Percentiles rank a stretch among this genome's conserved stretches.
Conservation (phyloP, 2,113 vertebrate species). For the Boulengeromyrus knoepffleri region DNA sequence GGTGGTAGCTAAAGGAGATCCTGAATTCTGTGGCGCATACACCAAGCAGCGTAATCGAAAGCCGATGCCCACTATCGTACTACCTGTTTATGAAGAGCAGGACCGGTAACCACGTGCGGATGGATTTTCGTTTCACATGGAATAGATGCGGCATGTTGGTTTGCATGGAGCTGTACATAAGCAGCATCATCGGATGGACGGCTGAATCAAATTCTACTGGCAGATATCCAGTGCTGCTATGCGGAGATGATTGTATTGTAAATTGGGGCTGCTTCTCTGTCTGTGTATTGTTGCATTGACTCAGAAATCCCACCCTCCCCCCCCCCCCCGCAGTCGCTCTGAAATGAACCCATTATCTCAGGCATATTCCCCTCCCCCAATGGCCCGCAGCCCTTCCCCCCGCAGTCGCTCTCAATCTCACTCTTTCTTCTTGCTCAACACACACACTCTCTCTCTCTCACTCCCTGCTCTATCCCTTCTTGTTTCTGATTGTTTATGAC, state of each 20-base stretch:
- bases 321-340: not conserved
- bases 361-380: not conserved
- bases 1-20: not conserved
- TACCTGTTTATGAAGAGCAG: not conserved
- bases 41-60: not conserved
- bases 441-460: not conserved
- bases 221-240: not conserved
- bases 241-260: constrained; percentile 1
- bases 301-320: not conserved
- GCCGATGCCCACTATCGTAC: not conserved
- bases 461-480: not conserved
- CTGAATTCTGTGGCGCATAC: not conserved
- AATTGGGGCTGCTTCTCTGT: not conserved
- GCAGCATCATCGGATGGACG: not conserved
- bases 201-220: not conserved
- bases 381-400: not conserved
- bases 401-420: not conserved
- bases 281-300: not conserved
- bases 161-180: not conserved
- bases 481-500: not conserved
- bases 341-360: constrained; percentile 10
- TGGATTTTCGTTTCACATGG: not conserved
- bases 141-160: not conserved
- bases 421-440: not conserved
- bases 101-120: not conserved